Evolutionary conservation across 2,888 invertebrate genomes (phyloP), one percentile per base, ranked within the genome.

Genomic region (Disparrhopalites patrizii): DNA sequence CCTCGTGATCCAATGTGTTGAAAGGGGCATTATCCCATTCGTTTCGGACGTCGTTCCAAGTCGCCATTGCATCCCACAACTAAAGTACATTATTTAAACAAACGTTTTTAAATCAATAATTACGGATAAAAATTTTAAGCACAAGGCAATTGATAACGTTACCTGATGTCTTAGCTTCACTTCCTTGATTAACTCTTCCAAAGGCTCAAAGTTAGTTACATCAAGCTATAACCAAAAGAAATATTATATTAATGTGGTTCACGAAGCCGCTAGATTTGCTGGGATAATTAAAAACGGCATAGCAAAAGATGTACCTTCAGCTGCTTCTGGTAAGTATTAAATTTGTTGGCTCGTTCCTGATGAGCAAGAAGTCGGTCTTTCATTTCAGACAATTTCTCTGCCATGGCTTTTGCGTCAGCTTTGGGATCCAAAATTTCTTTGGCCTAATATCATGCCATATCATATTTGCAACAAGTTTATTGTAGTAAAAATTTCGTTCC

Each of bases 261-360:
- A n/a, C n/a, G n/a, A n/a, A n/a, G n/a, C n/a, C n/a, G n/a, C n/a
- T n/a, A n/a, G n/a, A n/a, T n/a, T n/a, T n/a, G n/a, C n/a, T n/a
- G n/a, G n/a, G n/a, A n/a, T n/a, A n/a, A n/a, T n/a, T n/a, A n/a
- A n/a, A n/a, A n/a, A n/a, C 28, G 20, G 18, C 23, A 2, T 10
- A 33, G 10, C 38, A 3, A 23, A 15, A 33, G 7, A 33, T 43
- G 73, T 79, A 90, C 90, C 82, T 89, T 88, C 76, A 93, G 92
- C 77, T 88, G 86, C 78, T 89, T 91, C 79, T 94, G 93, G 81
- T 90, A 89, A 0, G 85, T 84, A 70, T 89, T 86, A 77, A 87
- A 91, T 76, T 89, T 87, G 62, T 84, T 85, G 0, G 91, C 90
- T 65, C 83, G 81, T n/a, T 83, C 82, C 60, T 86, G 84, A 69